Conservation (phyloP, 1,140 invertebrate species). For the Bombus picipes region DNA sequence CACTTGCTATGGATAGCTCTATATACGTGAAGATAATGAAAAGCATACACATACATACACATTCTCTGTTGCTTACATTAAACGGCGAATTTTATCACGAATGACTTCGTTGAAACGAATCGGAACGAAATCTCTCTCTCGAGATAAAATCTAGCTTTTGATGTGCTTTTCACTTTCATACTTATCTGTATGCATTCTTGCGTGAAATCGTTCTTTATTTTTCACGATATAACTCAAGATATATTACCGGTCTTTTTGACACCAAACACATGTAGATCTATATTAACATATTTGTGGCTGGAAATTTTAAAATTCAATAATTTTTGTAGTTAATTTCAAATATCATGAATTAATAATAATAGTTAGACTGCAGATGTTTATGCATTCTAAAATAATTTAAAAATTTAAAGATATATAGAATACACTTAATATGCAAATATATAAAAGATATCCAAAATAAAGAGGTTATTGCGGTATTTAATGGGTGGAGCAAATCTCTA, state of each 20-base stretch:
- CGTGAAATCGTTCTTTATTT: background rate
- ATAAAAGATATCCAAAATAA: background rate
- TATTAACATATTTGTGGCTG: background rate
- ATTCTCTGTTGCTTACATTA: no score
- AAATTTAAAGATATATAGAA: background rate
- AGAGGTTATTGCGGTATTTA: background rate
- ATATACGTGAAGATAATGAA: background rate
- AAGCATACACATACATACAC: background rate
- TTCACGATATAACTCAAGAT: background rate
- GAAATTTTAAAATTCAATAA: background rate
- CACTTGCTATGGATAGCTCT: no score
- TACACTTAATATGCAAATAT: background rate
- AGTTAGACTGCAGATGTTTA: background rate
- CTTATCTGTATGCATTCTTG: background rate
- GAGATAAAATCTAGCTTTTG: background rate
- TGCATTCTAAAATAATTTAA: background rate
- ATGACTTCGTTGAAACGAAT: background rate
- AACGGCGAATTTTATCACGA: background rate
- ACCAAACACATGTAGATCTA: background rate
- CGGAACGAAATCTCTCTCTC: no score
- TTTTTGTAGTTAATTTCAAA: background rate
- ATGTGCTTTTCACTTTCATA: background rate
- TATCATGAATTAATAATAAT: conserved; percentile 32
- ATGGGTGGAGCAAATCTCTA: background rate
- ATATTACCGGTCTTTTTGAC: no score